phyloP scores from a whole-genome alignment of 2,888 invertebrate genomes.

The Netelia fuscicornis region DNA sequence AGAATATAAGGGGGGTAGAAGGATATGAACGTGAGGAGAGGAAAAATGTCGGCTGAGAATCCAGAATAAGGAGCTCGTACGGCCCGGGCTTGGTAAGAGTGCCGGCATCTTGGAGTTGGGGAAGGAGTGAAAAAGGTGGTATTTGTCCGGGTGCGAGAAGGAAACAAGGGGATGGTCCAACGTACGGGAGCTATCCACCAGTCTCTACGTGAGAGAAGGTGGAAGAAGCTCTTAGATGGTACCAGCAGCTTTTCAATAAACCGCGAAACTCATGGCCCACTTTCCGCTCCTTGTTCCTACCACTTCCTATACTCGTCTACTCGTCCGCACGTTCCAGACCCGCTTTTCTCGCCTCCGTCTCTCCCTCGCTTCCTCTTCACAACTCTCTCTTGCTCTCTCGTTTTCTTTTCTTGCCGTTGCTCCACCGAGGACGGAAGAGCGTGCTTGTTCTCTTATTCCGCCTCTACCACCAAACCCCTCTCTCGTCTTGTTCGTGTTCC shows the following conservation, averaged over 20 bases:
- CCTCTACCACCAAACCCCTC: neutral
- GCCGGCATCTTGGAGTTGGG: constrained; percentile 7
- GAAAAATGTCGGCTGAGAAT: constrained; percentile 46
- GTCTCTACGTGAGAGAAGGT: constrained; percentile 65
- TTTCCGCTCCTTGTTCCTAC: constrained; percentile 69
- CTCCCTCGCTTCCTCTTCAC: constrained; percentile 14
- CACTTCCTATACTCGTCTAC: constrained; percentile 61
- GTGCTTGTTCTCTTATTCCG: constrained; percentile 29
- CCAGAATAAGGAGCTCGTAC: constrained; percentile 46
- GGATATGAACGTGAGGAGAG: constrained; percentile 42
- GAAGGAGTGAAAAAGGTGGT: constrained; percentile 41
- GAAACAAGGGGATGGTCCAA: constrained; percentile 46
- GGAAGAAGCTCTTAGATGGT: constrained; percentile 70
- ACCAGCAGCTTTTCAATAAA: constrained; percentile 80
- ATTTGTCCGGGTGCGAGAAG: constrained; percentile 62
- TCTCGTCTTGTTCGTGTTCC: constrained; percentile 3
- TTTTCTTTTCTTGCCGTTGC: constrained; percentile 48
- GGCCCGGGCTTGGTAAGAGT: constrained; percentile 13
- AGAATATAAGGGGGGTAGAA: constrained; percentile 13
- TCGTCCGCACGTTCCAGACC: constrained; percentile 49
- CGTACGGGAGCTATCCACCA: constrained; percentile 45
- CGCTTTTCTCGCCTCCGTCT: constrained; percentile 56
- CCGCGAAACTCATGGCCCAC: constrained; percentile 78
- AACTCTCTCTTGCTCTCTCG: constrained; percentile 13
- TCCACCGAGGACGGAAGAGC: constrained; percentile 32